Conservation (phyloP, 1,140 invertebrate genomes). For the Drosophila funebris region DNA sequence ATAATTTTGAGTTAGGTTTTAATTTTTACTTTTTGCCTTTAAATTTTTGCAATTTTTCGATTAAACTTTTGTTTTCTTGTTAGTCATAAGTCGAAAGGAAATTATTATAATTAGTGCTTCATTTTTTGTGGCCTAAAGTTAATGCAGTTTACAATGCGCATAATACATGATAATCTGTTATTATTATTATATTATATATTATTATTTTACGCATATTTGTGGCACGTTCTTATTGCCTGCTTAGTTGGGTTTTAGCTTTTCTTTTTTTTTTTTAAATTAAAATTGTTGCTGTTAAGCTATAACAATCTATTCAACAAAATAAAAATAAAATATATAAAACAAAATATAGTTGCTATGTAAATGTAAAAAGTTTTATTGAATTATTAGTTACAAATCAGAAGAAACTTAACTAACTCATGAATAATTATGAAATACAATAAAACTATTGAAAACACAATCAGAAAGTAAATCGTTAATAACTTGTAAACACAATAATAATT, state of each 20-base stretch:
- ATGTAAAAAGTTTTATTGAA: conserved; percentile 24
- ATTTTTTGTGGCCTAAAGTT: conserved; percentile 62
- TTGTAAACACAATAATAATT: conserved; percentile 12
- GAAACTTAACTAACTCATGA: conserved; percentile 33
- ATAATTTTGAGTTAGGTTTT: conserved; percentile 51
- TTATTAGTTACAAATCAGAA: conserved; percentile 8
- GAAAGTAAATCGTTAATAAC: conserved; percentile 12
- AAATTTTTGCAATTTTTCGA: conserved; percentile 43
- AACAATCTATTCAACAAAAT: not conserved
- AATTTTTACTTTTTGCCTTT: conserved; percentile 13
- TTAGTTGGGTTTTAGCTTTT: not conserved
- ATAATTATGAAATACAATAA: conserved; percentile 18
- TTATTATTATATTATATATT: not conserved
- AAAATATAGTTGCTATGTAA: not conserved
- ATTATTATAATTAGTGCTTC: conserved; percentile 36
- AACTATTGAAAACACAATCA: conserved; percentile 21
- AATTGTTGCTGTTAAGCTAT: not conserved
- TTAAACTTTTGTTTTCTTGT: conserved; percentile 41
- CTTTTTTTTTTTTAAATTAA: not conserved
- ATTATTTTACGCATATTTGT: conserved; percentile 25
- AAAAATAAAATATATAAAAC: conserved; percentile 14
- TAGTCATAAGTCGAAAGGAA: conserved; percentile 32
- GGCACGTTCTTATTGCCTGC: conserved; percentile 30
- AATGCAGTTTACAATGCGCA: conserved; percentile 74
- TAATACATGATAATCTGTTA: conserved; percentile 26